Percentiles rank a stretch among this genome's conserved stretches.
phyloP scores from a whole-genome alignment of 2,888 invertebrate genomes.

The Drosophila suboccidentalis region DNA sequence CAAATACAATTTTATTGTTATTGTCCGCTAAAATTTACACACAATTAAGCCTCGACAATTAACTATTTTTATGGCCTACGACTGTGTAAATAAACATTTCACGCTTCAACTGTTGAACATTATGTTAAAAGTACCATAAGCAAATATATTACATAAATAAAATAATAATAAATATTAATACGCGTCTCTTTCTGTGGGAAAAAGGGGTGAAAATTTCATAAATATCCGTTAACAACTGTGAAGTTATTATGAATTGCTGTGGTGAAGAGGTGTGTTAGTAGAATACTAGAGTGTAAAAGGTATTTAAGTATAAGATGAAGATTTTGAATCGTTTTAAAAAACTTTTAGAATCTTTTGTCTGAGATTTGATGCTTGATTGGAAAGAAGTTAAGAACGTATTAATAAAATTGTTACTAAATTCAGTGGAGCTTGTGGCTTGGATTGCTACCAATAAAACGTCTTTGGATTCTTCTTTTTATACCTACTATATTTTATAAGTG shows the following conservation, averaged over 20 bases:
- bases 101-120: conserved; percentile 17
- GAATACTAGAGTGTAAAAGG: too few species aligned
- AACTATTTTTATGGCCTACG: conserved; percentile 49
- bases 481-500: too few species aligned
- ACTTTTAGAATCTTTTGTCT: too few species aligned
- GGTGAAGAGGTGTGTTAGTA: too few species aligned
- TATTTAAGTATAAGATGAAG: too few species aligned
- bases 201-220: background rate
- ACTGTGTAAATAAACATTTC: conserved; percentile 41
- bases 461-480: too few species aligned
- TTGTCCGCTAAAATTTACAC: conserved; percentile 58
- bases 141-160: conserved; percentile 8
- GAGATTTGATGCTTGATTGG: too few species aligned
- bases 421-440: too few species aligned
- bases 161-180: conserved; percentile 7
- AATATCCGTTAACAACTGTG: background rate
- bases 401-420: too few species aligned
- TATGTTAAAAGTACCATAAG: conserved; percentile 31
- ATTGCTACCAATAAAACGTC: too few species aligned
- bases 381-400: too few species aligned
- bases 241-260: background rate
- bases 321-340: too few species aligned
- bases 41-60: conserved; percentile 67
- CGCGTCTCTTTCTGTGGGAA: background rate
- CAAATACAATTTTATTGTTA: conserved; percentile 38